Conservation (phyloP, 1,140 invertebrate genomes). For the Orius insidiosus region DNA sequence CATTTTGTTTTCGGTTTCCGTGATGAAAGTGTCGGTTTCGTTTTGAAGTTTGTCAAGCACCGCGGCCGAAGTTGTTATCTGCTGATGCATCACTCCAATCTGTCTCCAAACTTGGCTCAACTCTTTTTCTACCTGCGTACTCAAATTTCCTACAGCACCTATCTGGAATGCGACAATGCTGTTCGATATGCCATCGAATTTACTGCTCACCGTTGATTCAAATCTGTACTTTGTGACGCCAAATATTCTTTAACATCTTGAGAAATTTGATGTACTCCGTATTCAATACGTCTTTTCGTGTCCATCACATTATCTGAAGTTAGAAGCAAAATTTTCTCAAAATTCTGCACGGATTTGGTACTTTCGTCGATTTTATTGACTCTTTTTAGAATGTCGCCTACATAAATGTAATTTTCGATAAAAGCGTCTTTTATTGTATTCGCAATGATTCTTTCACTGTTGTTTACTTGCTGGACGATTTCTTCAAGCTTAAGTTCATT, state of each 20-base stretch:
- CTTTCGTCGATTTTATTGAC: constrained; percentile 19
- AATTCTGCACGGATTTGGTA: constrained; percentile 37
- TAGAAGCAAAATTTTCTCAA: constrained; percentile 62
- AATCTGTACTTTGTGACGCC: constrained; percentile 39
- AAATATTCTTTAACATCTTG: constrained; percentile 55
- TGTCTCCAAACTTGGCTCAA: constrained; percentile 44
- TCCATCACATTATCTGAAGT: constrained; percentile 71
- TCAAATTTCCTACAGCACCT: constrained; percentile 53
- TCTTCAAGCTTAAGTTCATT: constrained; percentile 26
- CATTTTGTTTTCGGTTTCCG: constrained; percentile 63
- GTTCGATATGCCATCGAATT: constrained; percentile 49
- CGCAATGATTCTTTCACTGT: constrained; percentile 10
- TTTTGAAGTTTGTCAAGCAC: constrained; percentile 56
- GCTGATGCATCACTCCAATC: constrained; percentile 57
- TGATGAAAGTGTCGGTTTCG: constrained; percentile 63
- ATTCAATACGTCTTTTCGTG: constrained; percentile 67
- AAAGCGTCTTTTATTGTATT: constrained; percentile 14
- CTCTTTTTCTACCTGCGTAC: constrained; percentile 57
- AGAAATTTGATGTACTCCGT: constrained; percentile 68
- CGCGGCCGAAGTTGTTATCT: constrained; percentile 55
- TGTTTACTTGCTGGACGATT: constrained; percentile 10
- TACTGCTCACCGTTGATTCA: constrained; percentile 49
- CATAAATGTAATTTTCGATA: constrained; percentile 14
- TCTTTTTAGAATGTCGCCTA: constrained; percentile 26
- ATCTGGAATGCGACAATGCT: constrained; percentile 57